phyloP scores from a whole-genome alignment of 2,797 vertebrate genomes.

The Selene dorsalis region DNA sequence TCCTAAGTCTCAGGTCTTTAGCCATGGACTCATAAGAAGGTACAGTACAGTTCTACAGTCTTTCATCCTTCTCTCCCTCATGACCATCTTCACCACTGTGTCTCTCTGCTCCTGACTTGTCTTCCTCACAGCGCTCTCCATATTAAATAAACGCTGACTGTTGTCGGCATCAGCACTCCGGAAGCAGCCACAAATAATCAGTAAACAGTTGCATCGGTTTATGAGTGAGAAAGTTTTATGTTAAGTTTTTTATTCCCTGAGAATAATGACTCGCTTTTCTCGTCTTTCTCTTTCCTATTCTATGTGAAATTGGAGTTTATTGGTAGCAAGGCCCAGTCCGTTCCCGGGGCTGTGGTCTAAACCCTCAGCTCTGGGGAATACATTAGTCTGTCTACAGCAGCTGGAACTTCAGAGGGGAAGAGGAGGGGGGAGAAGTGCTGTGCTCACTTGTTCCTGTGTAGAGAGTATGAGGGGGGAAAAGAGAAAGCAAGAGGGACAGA shows the following conservation, averaged over 20 bases:
- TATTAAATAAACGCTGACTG: slow-evolving; percentile 26
- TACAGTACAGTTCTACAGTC: slow-evolving; percentile 11
- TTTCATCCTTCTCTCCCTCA: background rate
- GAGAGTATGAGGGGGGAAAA: slow-evolving; percentile 25
- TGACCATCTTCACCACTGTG: background rate
- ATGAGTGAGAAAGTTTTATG: slow-evolving; percentile 46
- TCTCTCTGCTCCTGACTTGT: background rate
- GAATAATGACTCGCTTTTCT: slow-evolving; percentile 27
- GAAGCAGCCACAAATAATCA: slow-evolving; percentile 40
- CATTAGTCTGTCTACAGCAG: slow-evolving; percentile 81
- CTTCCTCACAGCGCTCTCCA: background rate
- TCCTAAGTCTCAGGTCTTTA: background rate
- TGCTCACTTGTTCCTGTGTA: slow-evolving; percentile 67
- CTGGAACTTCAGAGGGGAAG: slow-evolving; percentile 76
- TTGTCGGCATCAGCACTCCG: slow-evolving; percentile 28
- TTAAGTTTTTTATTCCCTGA: slow-evolving; percentile 42
- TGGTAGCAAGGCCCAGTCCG: slow-evolving; percentile 63
- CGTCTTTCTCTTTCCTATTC: slow-evolving; percentile 39
- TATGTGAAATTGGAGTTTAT: slow-evolving; percentile 71
- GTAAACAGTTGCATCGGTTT: slow-evolving; percentile 57
- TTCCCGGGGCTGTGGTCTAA: slow-evolving; percentile 71
- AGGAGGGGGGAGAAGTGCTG: slow-evolving; percentile 33
- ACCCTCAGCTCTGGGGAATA: slow-evolving; percentile 79
- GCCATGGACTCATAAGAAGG: background rate
- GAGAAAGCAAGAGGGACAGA: slow-evolving; percentile 34